These are phyloP conservation scores for Porphyrio hochstetteri DNA, from an alignment of 2,113 vertebrate species.

Conservation along the genomic window DNA sequence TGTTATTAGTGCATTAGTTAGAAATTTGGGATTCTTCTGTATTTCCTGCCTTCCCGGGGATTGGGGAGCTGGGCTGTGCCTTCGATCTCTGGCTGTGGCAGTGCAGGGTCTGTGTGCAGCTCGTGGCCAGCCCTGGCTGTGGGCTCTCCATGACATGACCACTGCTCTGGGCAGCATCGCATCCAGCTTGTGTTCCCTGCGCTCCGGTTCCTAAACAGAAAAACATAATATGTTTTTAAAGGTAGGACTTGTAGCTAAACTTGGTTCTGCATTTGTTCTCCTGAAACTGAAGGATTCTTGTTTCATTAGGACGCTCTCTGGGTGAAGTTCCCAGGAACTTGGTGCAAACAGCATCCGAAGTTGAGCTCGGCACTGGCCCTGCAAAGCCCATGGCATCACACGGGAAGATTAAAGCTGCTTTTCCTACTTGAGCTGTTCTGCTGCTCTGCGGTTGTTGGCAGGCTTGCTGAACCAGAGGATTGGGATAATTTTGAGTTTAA, in stretches of 20 bases:
- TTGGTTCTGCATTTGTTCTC: neutral
- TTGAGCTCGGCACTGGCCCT: neutral
- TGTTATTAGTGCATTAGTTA: neutral
- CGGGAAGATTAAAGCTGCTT: neutral
- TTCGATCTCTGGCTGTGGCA: neutral
- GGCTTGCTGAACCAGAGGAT: neutral
- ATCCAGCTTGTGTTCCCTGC: neutral
- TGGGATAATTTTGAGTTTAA: neutral
- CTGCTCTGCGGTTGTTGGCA: neutral
- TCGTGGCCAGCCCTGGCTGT: accelerated
- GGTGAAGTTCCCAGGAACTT: neutral
- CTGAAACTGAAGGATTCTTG: neutral
- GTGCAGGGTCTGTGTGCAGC: accelerated
- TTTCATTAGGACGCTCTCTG: neutral
- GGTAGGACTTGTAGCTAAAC: neutral
- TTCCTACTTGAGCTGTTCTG: neutral
- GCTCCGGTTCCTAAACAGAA: neutral
- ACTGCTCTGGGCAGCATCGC: neutral
- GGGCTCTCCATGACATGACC: accelerated
- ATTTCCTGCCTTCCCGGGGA: neutral
- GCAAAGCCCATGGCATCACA: neutral
- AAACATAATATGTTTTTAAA: neutral
- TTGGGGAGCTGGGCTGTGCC: neutral
- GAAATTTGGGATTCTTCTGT: neutral
- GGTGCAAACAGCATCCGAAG: neutral